Conservation (phyloP, 1,140 invertebrate genomes). For the Drosophila orosa region DNA sequence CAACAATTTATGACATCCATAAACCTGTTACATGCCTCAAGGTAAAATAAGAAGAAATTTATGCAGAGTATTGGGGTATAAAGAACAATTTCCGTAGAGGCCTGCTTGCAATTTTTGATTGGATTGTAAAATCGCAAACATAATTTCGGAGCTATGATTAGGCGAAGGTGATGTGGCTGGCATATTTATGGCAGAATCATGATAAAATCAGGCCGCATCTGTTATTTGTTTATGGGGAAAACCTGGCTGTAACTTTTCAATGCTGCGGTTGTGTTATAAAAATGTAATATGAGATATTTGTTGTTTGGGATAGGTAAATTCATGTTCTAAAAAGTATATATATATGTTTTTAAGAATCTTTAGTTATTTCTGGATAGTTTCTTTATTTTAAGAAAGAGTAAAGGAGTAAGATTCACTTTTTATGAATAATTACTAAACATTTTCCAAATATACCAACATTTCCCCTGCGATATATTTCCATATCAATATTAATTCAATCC, state of each 20-base stretch:
- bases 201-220: conserved; percentile 22
- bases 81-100: conserved; percentile 44
- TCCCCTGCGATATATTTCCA: not conserved
- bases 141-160: conserved; percentile 48
- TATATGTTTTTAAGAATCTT: not conserved
- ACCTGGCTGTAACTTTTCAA: not conserved
- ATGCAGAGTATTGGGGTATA: conserved; percentile 57
- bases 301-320: not conserved
- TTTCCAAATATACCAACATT: not conserved
- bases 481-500: not conserved
- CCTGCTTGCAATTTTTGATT: conserved; percentile 45
- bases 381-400: not conserved
- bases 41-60: conserved; percentile 76
- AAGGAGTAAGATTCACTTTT: not conserved
- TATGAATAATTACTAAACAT: not conserved
- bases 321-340: too few relatives aligned
- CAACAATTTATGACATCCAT: conserved; percentile 76
- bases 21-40: conserved; percentile 62
- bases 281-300: not conserved
- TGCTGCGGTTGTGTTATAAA: not conserved
- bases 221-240: conserved; percentile 2
- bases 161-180: conserved; percentile 44
- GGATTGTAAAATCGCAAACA: conserved; percentile 49
- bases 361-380: not conserved
- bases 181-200: conserved; percentile 14